phyloP scores from a whole-genome alignment of 2,888 invertebrate species.

The Microctonus aethiopoides region DNA sequence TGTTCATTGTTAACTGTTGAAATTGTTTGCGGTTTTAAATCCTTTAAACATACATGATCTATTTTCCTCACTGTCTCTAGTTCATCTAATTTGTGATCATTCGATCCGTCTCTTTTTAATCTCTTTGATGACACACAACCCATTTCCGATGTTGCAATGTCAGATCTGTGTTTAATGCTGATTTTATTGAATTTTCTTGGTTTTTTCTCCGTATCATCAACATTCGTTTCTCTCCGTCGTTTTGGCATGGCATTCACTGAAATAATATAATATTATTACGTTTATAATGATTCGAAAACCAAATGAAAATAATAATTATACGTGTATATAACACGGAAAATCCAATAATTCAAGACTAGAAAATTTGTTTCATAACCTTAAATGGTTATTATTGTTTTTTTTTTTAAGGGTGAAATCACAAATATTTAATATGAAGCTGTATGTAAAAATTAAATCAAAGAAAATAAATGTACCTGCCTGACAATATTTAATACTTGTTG shows the following conservation, averaged over 20 bases:
- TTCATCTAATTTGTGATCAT: neutral
- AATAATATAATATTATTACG: neutral
- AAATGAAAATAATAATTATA: too few relatives aligned
- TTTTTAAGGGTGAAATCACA: too few relatives aligned
- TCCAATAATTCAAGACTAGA: too few relatives aligned
- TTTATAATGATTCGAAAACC: too few relatives aligned
- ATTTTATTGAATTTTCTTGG: constrained; percentile 12
- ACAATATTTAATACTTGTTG: neutral
- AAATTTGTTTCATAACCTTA: too few relatives aligned
- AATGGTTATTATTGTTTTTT: too few relatives aligned
- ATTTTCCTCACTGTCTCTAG: neutral
- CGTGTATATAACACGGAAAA: too few relatives aligned
- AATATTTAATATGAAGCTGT: too few relatives aligned
- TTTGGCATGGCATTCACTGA: constrained; percentile 30
- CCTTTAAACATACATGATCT: neutral
- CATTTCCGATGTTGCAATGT: neutral
- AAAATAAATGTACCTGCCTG: neutral
- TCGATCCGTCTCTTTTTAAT: neutral
- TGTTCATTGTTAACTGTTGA: neutral
- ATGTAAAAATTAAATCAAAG: too few relatives aligned
- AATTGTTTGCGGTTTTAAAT: too few relatives aligned
- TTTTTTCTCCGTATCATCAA: constrained; percentile 28
- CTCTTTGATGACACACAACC: neutral
- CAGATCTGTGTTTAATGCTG: neutral
- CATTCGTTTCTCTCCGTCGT: constrained; percentile 32